Percentiles rank a stretch among this genome's conserved stretches.
phyloP scores from a whole-genome alignment of 2,797 vertebrate genomes.

The Hirundo rustica region DNA sequence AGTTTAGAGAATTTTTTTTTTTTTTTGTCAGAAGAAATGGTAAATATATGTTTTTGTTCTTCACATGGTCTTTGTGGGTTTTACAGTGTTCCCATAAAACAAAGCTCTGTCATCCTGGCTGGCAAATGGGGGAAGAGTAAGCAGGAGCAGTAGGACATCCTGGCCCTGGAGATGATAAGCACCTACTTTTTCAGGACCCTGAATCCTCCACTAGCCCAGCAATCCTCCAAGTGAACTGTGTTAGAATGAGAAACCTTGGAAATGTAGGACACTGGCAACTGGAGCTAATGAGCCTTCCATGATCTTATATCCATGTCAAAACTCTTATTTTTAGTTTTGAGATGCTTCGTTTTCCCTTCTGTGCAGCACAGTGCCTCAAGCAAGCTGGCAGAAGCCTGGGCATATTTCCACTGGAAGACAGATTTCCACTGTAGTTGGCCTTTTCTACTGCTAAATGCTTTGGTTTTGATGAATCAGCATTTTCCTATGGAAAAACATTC shows the following conservation, averaged over 20 bases:
- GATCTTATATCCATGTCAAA: not conserved
- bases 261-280: not conserved
- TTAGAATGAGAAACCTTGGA: not conserved
- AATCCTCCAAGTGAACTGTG: not conserved
- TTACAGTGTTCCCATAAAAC: not conserved
- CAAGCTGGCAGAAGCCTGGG: slow-evolving; percentile 1
- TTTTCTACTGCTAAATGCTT: not conserved
- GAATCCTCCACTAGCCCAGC: not conserved
- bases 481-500: slow-evolving; percentile 63
- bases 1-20: not conserved
- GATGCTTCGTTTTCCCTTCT: slow-evolving; percentile 5
- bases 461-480: slow-evolving; percentile 5
- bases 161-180: not conserved
- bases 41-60: not conserved
- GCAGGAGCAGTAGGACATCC: not conserved
- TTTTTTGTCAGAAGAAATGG: not conserved
- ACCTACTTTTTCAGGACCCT: not conserved
- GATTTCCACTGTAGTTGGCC: not conserved
- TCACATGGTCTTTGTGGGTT: not conserved
- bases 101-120: not conserved
- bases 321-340: not conserved
- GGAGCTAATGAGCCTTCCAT: not conserved
- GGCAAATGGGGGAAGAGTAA: accelerated
- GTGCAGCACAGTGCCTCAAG: not conserved
- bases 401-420: not conserved